phyloP scores from a whole-genome alignment of 1,140 invertebrate species.

The Choristoneura fumiferana region DNA sequence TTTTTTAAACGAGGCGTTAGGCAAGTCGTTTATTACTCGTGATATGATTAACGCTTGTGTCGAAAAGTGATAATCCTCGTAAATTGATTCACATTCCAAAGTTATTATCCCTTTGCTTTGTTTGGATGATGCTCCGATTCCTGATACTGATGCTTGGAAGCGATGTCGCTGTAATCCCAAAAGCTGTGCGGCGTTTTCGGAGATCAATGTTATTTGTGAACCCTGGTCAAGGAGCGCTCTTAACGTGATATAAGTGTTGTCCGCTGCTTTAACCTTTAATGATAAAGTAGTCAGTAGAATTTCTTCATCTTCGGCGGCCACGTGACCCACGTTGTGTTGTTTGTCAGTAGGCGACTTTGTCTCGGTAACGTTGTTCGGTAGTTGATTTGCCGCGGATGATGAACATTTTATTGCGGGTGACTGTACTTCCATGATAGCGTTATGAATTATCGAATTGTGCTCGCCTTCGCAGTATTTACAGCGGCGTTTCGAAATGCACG shows the following conservation, averaged over 20 bases:
- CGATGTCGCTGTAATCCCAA: background rate
- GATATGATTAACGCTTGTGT: background rate
- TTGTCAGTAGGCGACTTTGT: background rate
- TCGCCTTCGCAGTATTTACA: background rate
- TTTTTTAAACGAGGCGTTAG: background rate
- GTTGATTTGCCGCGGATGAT: background rate
- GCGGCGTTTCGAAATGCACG: background rate
- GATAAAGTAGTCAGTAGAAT: background rate
- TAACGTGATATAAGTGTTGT: background rate
- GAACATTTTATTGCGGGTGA: no score
- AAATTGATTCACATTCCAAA: background rate
- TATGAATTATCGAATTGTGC: background rate
- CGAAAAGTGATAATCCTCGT: background rate
- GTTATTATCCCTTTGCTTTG: background rate
- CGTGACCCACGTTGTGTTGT: background rate
- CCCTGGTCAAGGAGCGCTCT: background rate
- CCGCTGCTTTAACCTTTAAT: background rate
- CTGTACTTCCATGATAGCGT: background rate
- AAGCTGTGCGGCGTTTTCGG: background rate
- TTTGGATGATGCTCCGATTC: background rate
- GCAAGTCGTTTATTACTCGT: background rate
- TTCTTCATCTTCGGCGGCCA: background rate
- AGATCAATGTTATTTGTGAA: background rate
- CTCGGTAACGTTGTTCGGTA: background rate
- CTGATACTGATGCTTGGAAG: background rate